Conservation (phyloP, 2,113 vertebrate species). For the Mustelus asterias region DNA sequence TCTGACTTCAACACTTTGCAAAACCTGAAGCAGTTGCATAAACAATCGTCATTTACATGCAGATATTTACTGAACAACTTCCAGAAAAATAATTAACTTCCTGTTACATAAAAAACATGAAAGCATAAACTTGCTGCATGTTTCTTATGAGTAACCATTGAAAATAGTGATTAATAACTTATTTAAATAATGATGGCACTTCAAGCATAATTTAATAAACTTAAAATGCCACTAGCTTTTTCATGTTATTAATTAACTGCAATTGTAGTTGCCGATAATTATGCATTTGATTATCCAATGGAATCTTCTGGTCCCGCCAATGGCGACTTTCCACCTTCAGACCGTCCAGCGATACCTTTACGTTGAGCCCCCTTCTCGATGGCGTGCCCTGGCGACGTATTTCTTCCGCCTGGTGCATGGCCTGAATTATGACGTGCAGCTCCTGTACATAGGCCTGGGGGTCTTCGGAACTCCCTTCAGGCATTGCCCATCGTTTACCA, state of each 20-base stretch:
- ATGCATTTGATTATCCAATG: not conserved
- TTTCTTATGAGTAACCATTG: not conserved
- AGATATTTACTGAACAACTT: not conserved
- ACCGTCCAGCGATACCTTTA: no score
- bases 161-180: not conserved
- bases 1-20: not conserved
- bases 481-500: no score
- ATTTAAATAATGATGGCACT: not conserved
- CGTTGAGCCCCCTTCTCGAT: no score
- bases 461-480: no score
- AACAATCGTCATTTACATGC: not conserved
- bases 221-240: not conserved
- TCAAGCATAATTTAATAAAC: not conserved
- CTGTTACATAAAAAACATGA: constrained; percentile 13
- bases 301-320: not conserved
- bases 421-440: no score
- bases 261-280: not conserved
- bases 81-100: not conserved
- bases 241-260: not conserved
- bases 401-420: no score
- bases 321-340: not conserved
- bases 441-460: no score
- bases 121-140: not conserved
- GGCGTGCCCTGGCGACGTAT: no score
- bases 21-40: not conserved